phyloP scores from a whole-genome alignment of 2,888 invertebrate genomes.

The Chrysolina americana region DNA sequence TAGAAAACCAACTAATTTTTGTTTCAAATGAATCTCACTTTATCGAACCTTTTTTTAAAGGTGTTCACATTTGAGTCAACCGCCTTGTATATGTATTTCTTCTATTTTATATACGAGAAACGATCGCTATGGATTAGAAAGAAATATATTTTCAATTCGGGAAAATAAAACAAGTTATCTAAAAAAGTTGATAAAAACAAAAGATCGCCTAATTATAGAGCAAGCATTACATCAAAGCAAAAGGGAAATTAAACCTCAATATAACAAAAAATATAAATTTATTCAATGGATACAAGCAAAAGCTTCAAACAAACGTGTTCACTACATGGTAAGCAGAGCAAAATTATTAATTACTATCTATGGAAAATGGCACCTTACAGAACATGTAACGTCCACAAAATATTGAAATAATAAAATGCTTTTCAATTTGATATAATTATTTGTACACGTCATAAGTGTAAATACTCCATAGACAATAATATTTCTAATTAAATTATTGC shows the following conservation, averaged over 20 bases:
- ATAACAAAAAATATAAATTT: constrained; percentile 41
- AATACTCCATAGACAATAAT: constrained; percentile 29
- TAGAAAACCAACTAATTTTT: too few relatives aligned
- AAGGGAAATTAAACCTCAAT: constrained; percentile 34
- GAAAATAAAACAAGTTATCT: too few relatives aligned
- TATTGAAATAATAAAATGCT: constrained; percentile 23
- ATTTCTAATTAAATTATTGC: constrained; percentile 15
- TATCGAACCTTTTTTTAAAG: too few relatives aligned
- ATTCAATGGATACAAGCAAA: constrained; percentile 38
- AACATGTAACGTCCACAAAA: constrained; percentile 1
- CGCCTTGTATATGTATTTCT: too few relatives aligned
- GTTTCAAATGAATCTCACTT: too few relatives aligned
- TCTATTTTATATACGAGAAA: too few relatives aligned
- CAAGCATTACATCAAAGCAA: constrained; percentile 10
- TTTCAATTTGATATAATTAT: background rate
- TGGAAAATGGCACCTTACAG: constrained; percentile 37
- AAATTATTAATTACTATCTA: constrained; percentile 40
- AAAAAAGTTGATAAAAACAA: too few relatives aligned
- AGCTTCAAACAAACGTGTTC: constrained; percentile 24
- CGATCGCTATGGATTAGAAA: too few relatives aligned
- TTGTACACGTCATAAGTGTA: background rate
- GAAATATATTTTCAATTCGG: too few relatives aligned
- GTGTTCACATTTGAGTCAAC: too few relatives aligned
- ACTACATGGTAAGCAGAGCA: constrained; percentile 44
- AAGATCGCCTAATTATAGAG: too few relatives aligned